Percentiles rank a stretch among this genome's conserved stretches.
phyloP scores from a whole-genome alignment of 2,888 invertebrate genomes.

The Nomada flava region DNA sequence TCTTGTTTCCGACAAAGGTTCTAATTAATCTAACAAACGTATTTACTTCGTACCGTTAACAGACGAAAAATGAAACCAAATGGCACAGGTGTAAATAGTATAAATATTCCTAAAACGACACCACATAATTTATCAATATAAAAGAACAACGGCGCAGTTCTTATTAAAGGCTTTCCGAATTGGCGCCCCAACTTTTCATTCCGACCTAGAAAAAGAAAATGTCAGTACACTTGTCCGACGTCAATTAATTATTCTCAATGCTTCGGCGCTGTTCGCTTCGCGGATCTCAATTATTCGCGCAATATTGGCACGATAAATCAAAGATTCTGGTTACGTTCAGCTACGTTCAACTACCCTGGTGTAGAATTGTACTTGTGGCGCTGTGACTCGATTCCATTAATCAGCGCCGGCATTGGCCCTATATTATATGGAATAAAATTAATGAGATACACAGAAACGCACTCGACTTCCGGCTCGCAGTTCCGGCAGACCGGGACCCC shows the following conservation, averaged over 20 bases:
- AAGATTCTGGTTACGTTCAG: conserved; percentile 60
- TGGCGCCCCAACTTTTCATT: background rate
- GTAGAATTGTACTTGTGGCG: conserved; percentile 74
- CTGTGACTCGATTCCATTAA: conserved; percentile 82
- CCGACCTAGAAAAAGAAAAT: background rate
- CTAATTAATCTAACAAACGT: no score
- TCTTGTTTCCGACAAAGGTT: no score
- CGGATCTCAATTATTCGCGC: conserved; percentile 63
- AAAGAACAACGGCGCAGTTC: background rate
- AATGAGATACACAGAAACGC: conserved; percentile 84
- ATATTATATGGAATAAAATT: conserved; percentile 84
- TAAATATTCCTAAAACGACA: background rate
- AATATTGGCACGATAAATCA: conserved; percentile 71
- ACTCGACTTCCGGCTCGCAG: conserved; percentile 80
- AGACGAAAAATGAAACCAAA: no score
- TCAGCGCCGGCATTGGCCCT: conserved; percentile 72
- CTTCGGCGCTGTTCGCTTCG: conserved; percentile 32
- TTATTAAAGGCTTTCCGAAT: background rate
- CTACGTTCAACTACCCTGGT: conserved; percentile 25
- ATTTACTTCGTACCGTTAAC: no score
- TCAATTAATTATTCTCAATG: conserved; percentile 70
- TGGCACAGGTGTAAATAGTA: background rate
- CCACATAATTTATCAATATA: background rate
- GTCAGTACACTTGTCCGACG: background rate
- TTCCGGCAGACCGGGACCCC: conserved; percentile 70